A percentile compares a stretch with the other conserved stretches of the same genome.
These are phyloP conservation scores for Furcula furcula DNA, from an alignment of 2,888 invertebrate species.

Conservation along the genomic window DNA sequence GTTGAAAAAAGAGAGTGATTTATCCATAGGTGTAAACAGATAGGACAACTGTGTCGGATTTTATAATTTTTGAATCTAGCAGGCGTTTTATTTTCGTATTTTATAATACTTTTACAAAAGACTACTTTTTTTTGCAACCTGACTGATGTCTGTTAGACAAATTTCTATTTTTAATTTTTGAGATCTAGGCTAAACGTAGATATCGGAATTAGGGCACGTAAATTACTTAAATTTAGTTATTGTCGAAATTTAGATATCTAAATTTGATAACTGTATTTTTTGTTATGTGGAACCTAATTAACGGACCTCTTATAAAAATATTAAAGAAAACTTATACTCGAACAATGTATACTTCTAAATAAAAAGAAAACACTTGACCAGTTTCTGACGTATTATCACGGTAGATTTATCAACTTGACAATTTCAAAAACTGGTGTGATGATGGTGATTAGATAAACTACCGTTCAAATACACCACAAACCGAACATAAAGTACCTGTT, in stretches of 20 bases:
- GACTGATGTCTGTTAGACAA: constrained; percentile 42
- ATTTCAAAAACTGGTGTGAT: too few relatives aligned
- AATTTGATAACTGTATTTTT: constrained; percentile 18
- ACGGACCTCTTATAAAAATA: too few relatives aligned
- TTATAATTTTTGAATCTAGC: constrained; percentile 41
- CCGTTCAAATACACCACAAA: too few relatives aligned
- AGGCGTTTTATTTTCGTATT: constrained; percentile 35
- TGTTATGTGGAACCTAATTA: too few relatives aligned
- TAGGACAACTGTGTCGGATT: constrained; percentile 59
- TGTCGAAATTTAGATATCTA: constrained; percentile 26
- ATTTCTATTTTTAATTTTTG: constrained; percentile 28
- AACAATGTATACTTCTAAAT: too few relatives aligned
- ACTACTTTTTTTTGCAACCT: constrained; percentile 34
- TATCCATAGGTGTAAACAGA: constrained; percentile 53
- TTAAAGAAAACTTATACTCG: too few relatives aligned
- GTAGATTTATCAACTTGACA: too few relatives aligned
- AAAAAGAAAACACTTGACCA: too few relatives aligned
- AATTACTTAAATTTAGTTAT: constrained; percentile 47
- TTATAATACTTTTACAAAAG: constrained; percentile 30
- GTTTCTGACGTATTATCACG: too few relatives aligned
- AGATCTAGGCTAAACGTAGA: constrained; percentile 17
- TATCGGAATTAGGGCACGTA: constrained; percentile 36
- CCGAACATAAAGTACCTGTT: too few relatives aligned
- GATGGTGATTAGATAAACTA: too few relatives aligned
- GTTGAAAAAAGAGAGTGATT: constrained; percentile 52